Evolutionary conservation across 2,797 vertebrate genomes (phyloP).

Genomic region (Synanceia verrucosa): DNA sequence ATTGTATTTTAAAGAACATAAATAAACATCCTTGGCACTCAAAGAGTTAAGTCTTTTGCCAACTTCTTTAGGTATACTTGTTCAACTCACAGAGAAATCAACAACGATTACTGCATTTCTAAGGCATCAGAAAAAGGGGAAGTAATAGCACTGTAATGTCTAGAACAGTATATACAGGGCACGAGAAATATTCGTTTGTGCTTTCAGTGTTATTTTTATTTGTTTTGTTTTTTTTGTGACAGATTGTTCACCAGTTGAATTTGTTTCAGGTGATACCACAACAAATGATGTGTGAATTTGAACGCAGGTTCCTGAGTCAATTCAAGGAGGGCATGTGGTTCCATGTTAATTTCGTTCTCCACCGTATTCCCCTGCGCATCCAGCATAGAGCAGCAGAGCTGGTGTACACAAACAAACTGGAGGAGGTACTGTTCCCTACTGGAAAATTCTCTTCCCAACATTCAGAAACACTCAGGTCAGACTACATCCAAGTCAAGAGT

Average conservation of each 20-base stretch:
- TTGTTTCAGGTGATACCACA: not conserved
- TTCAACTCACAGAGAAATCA: too few relatives aligned
- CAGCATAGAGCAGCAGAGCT: constrained; percentile 84
- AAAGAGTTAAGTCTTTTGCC: too few relatives aligned
- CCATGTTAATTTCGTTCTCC: constrained; percentile 84
- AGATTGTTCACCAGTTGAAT: not conserved
- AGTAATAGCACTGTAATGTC: not conserved
- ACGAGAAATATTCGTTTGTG: not conserved
- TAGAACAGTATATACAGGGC: not conserved
- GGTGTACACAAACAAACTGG: constrained; percentile 54
- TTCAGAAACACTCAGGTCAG: constrained; percentile 8
- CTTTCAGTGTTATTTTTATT: not conserved
- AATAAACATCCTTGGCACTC: too few relatives aligned
- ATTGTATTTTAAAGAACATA: too few relatives aligned
- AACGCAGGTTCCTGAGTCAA: constrained; percentile 74
- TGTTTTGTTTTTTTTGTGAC: not conserved
- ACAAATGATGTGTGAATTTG: constrained; percentile 6
- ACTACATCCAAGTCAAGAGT: not conserved
- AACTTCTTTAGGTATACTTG: too few relatives aligned
- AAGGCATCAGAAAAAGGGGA: not conserved
- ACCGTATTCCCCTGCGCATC: constrained; percentile 79
- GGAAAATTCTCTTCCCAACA: not conserved
- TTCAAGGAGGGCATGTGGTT: constrained; percentile 83
- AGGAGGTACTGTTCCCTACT: constrained; percentile 84
- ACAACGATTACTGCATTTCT: not conserved